Evolutionary conservation across 2,888 invertebrate genomes (phyloP).

Genomic region (Athetis lepigone): DNA sequence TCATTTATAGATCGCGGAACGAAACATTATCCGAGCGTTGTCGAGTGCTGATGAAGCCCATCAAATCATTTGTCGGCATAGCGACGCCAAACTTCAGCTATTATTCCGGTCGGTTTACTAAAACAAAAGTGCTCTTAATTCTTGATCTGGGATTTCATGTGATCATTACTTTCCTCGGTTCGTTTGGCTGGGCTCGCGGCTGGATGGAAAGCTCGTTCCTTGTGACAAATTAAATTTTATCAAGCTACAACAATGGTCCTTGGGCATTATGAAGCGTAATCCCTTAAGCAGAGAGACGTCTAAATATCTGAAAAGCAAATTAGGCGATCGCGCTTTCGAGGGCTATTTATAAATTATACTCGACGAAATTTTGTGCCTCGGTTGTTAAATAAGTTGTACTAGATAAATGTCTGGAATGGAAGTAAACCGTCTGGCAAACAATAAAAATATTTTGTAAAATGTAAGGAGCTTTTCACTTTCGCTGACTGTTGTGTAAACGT

Average conservation of each 20-base stretch:
- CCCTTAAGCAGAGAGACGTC: slow-evolving; percentile 70
- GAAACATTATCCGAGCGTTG: slow-evolving; percentile 81
- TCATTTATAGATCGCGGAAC: slow-evolving; percentile 71
- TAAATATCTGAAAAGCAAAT: slow-evolving; percentile 75
- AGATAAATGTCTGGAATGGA: slow-evolving; percentile 52
- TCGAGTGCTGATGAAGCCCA: slow-evolving; percentile 82
- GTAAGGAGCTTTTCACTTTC: slow-evolving; percentile 35
- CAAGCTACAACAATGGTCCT: slow-evolving; percentile 76
- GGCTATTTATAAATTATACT: slow-evolving; percentile 72
- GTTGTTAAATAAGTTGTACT: slow-evolving; percentile 60
- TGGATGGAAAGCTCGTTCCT: slow-evolving; percentile 68
- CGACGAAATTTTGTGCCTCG: slow-evolving; percentile 57
- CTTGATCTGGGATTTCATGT: slow-evolving; percentile 86
- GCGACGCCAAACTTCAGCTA: slow-evolving; percentile 84
- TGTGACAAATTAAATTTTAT: slow-evolving; percentile 81
- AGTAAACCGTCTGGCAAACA: slow-evolving; percentile 38
- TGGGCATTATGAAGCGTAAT: slow-evolving; percentile 74
- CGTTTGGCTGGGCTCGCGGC: slow-evolving; percentile 74
- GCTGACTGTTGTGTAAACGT: slow-evolving; percentile 37
- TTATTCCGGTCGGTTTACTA: slow-evolving; percentile 87
- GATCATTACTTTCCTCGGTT: slow-evolving; percentile 83
- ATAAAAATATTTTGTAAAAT: slow-evolving; percentile 50
- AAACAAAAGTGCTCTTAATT: slow-evolving; percentile 87
- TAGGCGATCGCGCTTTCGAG: slow-evolving; percentile 70
- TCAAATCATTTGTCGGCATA: slow-evolving; percentile 87